Evolutionary conservation across 92 coral and sea anemone species (phyloP).

Genomic region (Virgularia gustaviana): DNA sequence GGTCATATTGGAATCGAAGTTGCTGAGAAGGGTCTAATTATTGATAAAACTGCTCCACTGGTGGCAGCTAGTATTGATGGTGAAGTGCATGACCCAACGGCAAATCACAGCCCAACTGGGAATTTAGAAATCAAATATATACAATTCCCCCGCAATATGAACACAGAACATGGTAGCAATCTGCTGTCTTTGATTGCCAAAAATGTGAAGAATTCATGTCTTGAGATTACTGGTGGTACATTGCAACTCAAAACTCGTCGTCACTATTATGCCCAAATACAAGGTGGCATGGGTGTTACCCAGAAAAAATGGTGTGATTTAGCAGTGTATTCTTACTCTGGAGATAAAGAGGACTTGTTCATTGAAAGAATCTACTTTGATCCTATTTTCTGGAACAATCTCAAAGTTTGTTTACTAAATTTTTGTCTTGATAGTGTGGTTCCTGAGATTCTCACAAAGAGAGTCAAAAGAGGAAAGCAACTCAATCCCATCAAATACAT

Average conservation of each 20-base stretch:
- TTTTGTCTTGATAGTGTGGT: too few relatives aligned
- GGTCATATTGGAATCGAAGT: not conserved
- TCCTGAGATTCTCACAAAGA: too few relatives aligned
- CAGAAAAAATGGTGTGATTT: slow-evolving; percentile 49
- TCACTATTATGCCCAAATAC: not conserved
- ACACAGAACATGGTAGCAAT: not conserved
- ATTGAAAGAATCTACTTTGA: slow-evolving; percentile 29
- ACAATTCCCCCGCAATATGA: slow-evolving; percentile 19
- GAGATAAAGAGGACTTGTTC: not conserved
- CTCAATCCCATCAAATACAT: too few relatives aligned
- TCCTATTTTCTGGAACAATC: slow-evolving; percentile 25
- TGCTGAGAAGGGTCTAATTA: slow-evolving; percentile 39
- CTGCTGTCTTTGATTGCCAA: slow-evolving; percentile 10
- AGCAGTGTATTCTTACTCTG: slow-evolving; percentile 35
- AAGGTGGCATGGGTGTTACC: slow-evolving; percentile 46
- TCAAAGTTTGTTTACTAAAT: too few relatives aligned
- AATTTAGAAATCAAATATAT: slow-evolving; percentile 45
- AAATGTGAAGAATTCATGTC: slow-evolving; percentile 34
- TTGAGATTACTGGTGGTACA: slow-evolving; percentile 20
- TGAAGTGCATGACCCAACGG: too few relatives aligned
- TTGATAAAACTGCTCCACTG: slow-evolving; percentile 36
- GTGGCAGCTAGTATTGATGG: slow-evolving; percentile 48
- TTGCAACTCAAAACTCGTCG: slow-evolving; percentile 16
- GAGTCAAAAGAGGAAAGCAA: too few relatives aligned
- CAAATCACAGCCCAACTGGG: slow-evolving; percentile 30